Conservation (phyloP, 1,140 invertebrate species). For the Drosophila eugracilis region DNA sequence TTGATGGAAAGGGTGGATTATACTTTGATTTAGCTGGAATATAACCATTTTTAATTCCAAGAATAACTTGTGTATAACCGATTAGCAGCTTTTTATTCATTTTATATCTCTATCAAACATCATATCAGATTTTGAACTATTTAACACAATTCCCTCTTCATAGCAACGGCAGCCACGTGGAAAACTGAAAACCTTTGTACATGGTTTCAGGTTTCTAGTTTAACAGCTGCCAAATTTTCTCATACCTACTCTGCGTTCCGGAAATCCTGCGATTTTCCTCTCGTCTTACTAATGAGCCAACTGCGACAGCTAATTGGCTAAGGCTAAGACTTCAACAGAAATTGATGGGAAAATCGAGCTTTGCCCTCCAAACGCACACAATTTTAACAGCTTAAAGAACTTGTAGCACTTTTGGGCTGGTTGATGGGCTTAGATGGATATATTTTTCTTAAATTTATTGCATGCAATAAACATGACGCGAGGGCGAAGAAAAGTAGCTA, state of each 20-base stretch:
- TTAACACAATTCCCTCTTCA: background rate
- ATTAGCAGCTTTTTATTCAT: too few species aligned
- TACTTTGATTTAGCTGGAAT: background rate
- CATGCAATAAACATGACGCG: slow-evolving; percentile 47
- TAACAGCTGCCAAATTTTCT: slow-evolving; percentile 31
- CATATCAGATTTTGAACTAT: too few species aligned
- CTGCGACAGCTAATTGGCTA: slow-evolving; percentile 41
- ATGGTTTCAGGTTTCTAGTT: background rate
- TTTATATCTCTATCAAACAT: too few species aligned
- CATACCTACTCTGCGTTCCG: background rate
- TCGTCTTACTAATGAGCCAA: slow-evolving; percentile 57
- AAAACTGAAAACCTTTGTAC: slow-evolving; percentile 23
- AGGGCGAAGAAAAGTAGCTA: slow-evolving; percentile 5
- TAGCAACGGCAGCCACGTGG: background rate
- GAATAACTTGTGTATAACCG: too few species aligned
- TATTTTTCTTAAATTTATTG: slow-evolving; percentile 41
- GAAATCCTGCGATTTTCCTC: background rate
- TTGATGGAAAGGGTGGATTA: background rate
- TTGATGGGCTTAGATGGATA: background rate
- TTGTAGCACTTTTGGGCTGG: background rate
- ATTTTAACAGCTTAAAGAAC: background rate
- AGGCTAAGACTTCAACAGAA: slow-evolving; percentile 47
- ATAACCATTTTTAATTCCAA: too few species aligned
- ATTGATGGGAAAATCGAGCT: slow-evolving; percentile 58
- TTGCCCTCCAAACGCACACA: background rate